Evolutionary conservation across 2,888 invertebrate genomes (phyloP), one percentile per base, ranked within the genome.

Genomic region (Gymnoscelis rufifasciata): DNA sequence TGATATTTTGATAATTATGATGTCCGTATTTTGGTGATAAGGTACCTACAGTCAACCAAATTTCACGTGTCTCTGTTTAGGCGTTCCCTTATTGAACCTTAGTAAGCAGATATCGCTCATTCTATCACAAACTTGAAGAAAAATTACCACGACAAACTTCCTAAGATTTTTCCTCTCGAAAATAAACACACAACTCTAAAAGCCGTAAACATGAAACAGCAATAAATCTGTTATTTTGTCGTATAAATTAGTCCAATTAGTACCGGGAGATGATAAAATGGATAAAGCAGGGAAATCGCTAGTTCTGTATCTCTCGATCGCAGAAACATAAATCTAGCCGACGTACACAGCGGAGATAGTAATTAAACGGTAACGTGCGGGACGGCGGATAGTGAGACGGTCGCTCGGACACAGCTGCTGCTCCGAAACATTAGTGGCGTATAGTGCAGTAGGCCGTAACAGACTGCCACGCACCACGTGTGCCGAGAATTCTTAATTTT

Each of bases 171-270:
- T 19, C 1, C 8, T 7, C 26, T 26, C 8, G 7, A 26, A 13
- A 31, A 14, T 8, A 31, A 8, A 14, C 3, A 7, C 1, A 8
- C 13, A n/a, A 8, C 8, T 31, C 11, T 5, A 1, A 5, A 1
- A 39, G 28, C 27, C 15, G 31, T 27, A 19, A 13, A 24, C 26
- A 26, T 38, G 7, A 29, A 35, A 33, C 12, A 1, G 12, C 19
- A 19, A 43, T 43, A 37, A 48, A 48, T 43, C 36, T 13, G n/a
- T 29, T 33, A 44, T 49, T 44, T 41, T 38, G 38, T 49, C 44
- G 38, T 33, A 41, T 49, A 42, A 49, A 49, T 49, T 28, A 49
- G 37, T 28, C 43, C 37, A 49, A 49, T 49, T 49, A 45, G 33
- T 14, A 23, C 37, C 12, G 38, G 29, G 38, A 31, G 38, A 42